Conservation (phyloP, 2,888 invertebrate species). For the Drosophila prostipennis region DNA sequence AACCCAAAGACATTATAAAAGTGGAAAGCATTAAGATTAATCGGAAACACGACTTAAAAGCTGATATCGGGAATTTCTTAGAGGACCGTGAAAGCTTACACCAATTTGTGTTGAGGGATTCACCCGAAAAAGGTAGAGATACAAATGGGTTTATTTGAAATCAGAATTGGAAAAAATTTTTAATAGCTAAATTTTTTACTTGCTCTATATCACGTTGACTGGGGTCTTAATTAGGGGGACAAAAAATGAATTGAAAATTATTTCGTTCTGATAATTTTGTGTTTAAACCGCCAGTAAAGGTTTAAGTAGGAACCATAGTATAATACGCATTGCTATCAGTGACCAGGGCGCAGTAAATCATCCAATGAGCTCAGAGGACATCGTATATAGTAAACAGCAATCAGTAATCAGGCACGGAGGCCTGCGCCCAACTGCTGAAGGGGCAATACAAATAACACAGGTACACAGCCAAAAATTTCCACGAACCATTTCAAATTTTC, state of each 20-base stretch:
- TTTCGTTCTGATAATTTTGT: background rate
- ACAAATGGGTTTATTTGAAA: background rate
- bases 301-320: background rate
- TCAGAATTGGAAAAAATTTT: too few relatives aligned
- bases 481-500: too few relatives aligned
- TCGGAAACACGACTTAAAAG: slow-evolving; percentile 10
- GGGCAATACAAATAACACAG: slow-evolving; percentile 42
- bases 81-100: slow-evolving; percentile 27
- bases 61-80: background rate
- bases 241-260: background rate
- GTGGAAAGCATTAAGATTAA: background rate
- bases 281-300: background rate
- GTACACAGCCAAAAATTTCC: too few relatives aligned
- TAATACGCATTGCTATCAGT: background rate
- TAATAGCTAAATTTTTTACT: background rate
- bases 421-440: slow-evolving; percentile 12
- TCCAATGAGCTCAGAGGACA: slow-evolving; percentile 15
- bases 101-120: background rate
- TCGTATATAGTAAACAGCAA: slow-evolving; percentile 7
- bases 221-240: background rate
- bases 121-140: background rate
- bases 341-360: slow-evolving; percentile 4
- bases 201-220: background rate
- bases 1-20: background rate
- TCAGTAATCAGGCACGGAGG: slow-evolving; percentile 22